Percentiles rank a stretch among this genome's conserved stretches.
phyloP scores from a whole-genome alignment of 2,888 invertebrate species.

The Drosophila mercatorum region DNA sequence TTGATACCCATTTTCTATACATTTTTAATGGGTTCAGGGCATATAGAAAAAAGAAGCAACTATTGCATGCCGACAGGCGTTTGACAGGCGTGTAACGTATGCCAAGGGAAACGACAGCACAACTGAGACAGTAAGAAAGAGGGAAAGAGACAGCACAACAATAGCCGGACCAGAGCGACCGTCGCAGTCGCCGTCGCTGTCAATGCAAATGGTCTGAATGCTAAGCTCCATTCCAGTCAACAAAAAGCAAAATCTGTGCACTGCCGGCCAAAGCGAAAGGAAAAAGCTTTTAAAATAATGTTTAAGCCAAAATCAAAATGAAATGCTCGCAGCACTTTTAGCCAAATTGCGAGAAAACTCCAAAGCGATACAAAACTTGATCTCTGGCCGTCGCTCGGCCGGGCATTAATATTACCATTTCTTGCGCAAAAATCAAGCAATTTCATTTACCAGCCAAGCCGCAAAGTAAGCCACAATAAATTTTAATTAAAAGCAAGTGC shows the following conservation, averaged over 20 bases:
- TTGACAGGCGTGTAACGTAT: conserved; percentile 64
- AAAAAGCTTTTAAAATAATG: conserved; percentile 66
- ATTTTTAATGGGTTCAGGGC: conserved; percentile 2
- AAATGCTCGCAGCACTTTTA: conserved; percentile 36
- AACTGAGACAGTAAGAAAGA: conserved; percentile 6
- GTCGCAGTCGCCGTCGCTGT: conserved; percentile 51
- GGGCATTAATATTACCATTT: conserved; percentile 6
- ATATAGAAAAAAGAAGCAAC: conserved; percentile 18
- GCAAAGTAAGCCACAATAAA: conserved; percentile 62
- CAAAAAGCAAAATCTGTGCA: conserved; percentile 32
- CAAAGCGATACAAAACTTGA: conserved; percentile 1
- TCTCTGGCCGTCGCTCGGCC: not conserved
- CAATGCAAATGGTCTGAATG: conserved; percentile 68
- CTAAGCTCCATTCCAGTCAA: conserved; percentile 34
- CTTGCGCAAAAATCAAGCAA: conserved; percentile 17
- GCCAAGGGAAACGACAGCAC: conserved; percentile 35
- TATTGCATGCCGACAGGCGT: conserved; percentile 63
- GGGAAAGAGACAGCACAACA: conserved; percentile 25
- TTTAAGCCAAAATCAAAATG: conserved; percentile 42
- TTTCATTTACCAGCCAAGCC: conserved; percentile 39
- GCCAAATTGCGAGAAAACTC: conserved; percentile 31
- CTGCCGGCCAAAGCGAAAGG: conserved; percentile 20
- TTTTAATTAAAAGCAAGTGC: conserved; percentile 69
- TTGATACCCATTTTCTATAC: conserved; percentile 1
- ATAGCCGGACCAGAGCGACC: conserved; percentile 22